These are phyloP conservation scores for Pseudomyrmex pallidus DNA, from an alignment of 1,140 invertebrate genomes.

Conservation along the genomic window DNA sequence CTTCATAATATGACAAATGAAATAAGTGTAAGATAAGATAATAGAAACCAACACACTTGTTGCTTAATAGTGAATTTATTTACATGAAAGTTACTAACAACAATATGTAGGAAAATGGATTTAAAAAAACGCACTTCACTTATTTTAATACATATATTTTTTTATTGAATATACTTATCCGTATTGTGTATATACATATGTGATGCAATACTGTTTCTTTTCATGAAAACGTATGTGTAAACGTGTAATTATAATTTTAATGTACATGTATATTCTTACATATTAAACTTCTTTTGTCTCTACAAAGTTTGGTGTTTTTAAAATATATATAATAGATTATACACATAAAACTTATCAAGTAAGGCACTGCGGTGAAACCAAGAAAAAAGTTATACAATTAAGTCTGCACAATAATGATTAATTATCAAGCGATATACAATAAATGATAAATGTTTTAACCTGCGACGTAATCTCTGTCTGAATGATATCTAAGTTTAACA, in stretches of 20 bases:
- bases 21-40: too few relatives aligned
- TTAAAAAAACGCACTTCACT: not conserved
- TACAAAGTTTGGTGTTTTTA: not conserved
- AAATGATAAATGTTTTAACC: conserved; percentile 8
- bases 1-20: too few relatives aligned
- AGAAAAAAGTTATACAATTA: not conserved
- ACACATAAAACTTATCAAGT: conserved; percentile 28
- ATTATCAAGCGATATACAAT: not conserved
- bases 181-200: conserved; percentile 16
- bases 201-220: not conserved
- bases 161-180: conserved; percentile 17
- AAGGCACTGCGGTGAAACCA: conserved; percentile 55
- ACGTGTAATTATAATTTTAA: too few relatives aligned
- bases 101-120: not conserved
- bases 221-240: not conserved
- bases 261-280: not conserved
- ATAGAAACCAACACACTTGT: not conserved
- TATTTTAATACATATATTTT: not conserved
- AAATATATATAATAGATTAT: not conserved
- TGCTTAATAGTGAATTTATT: not conserved
- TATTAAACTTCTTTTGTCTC: conserved; percentile 4
- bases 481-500: conserved; percentile 2
- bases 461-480: not conserved
- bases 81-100: not conserved
- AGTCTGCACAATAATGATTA: not conserved